A percentile compares a stretch with the other conserved stretches of the same genome.
phyloP scores from a whole-genome alignment of 1,140 invertebrate genomes.

The Pseudomyrmex concolor region DNA sequence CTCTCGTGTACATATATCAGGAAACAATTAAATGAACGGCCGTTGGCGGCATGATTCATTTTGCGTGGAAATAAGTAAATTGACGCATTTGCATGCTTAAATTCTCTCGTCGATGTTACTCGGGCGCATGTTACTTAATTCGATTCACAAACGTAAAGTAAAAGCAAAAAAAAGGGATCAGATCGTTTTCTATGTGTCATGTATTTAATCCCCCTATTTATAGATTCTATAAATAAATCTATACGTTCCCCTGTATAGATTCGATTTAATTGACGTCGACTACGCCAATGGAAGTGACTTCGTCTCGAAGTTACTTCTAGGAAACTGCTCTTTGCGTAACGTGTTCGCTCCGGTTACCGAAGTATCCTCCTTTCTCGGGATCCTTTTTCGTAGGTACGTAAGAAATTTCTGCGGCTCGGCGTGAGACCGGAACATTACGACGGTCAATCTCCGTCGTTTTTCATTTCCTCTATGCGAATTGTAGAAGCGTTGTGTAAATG shows the following conservation, averaged over 20 bases:
- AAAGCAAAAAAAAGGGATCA: constrained; percentile 1
- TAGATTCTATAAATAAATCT: too few relatives aligned
- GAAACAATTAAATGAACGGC: constrained; percentile 59
- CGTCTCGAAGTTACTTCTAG: constrained; percentile 65
- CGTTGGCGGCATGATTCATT: too few relatives aligned
- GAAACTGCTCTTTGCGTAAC: constrained; percentile 66
- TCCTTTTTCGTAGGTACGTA: constrained; percentile 65
- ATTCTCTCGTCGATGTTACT: too few relatives aligned
- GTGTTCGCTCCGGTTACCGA: constrained; percentile 72
- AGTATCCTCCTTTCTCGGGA: constrained; percentile 26
- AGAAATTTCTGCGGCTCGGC: constrained; percentile 23
- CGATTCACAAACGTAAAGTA: constrained; percentile 37
- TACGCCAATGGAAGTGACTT: constrained; percentile 42
- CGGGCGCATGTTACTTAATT: background rate
- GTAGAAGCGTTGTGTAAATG: constrained; percentile 10
- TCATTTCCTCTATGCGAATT: constrained; percentile 14
- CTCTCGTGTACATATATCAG: constrained; percentile 10
- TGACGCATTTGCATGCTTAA: too few relatives aligned
- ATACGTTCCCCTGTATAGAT: background rate
- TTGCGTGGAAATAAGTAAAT: too few relatives aligned
- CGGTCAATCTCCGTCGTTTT: background rate
- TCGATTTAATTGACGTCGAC: constrained; percentile 53
- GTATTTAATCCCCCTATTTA: too few relatives aligned
- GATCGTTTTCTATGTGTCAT: too few relatives aligned
- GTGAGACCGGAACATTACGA: constrained; percentile 27